phyloP scores from a whole-genome alignment of 2,113 vertebrate species.

The Eclectus roratus region DNA sequence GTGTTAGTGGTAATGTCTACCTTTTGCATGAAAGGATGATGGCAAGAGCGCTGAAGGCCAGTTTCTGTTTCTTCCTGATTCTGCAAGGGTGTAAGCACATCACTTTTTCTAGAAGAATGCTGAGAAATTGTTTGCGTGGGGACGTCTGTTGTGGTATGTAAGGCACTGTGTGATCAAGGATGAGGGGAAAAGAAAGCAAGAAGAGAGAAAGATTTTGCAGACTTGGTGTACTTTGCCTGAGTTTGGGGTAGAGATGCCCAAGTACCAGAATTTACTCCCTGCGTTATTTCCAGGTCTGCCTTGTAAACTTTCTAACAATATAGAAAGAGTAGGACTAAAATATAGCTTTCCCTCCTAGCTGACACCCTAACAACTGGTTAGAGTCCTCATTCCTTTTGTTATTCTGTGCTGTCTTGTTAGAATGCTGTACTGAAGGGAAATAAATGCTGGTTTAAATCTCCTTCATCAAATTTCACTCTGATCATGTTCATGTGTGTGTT shows the following conservation, averaged over 20 bases:
- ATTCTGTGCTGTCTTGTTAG: not conserved
- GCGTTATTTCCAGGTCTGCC: rapidly evolving
- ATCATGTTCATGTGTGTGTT: not conserved
- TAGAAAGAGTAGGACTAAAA: not conserved
- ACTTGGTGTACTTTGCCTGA: not conserved
- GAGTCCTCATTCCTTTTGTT: not conserved
- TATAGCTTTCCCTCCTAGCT: not conserved
- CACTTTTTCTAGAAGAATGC: not conserved
- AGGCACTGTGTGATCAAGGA: not conserved
- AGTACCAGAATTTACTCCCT: not conserved
- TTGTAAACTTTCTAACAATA: not conserved
- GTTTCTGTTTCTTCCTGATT: not conserved
- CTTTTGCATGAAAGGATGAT: not conserved
- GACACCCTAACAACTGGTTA: not conserved
- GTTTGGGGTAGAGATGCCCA: not conserved
- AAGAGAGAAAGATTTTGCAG: not conserved
- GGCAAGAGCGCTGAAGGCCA: rapidly evolving
- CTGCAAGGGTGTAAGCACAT: not conserved
- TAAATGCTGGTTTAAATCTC: not conserved
- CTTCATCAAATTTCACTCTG: not conserved
- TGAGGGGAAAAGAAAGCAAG: not conserved
- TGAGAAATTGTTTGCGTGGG: not conserved
- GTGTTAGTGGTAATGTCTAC: not conserved
- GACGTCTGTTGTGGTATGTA: not conserved
- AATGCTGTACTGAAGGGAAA: not conserved